Evolutionary conservation across 35 echinoderm and acorn worm genomes (phyloP).

Genomic region (Nesometra sesokonis): DNA sequence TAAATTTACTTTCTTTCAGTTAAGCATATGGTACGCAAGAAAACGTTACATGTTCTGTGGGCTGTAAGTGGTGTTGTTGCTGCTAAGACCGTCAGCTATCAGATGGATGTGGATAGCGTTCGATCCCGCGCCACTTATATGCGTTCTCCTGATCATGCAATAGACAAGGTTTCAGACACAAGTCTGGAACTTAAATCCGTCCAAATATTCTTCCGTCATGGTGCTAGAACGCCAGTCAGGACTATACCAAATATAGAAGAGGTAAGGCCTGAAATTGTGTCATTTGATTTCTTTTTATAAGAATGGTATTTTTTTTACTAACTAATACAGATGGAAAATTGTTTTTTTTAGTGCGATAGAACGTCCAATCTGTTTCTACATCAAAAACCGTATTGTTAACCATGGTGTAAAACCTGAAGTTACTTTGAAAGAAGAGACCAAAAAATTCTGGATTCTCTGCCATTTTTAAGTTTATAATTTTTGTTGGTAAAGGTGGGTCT

Average conservation of each 20-base stretch:
- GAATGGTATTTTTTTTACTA: no score
- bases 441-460: no score
- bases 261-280: neutral
- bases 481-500: no score
- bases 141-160: neutral
- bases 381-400: no score
- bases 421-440: no score
- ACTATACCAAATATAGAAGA: neutral
- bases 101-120: neutral
- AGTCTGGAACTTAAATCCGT: neutral
- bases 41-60: neutral
- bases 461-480: no score
- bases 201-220: neutral
- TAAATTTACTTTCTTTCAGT: neutral
- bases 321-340: no score
- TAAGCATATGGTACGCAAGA: neutral
- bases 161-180: neutral
- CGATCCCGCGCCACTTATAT: neutral
- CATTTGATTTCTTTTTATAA: neutral
- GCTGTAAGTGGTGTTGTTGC: neutral
- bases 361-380: no score
- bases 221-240: neutral
- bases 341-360: no score
- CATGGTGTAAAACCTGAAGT: no score
- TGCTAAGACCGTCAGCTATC: neutral